A percentile compares a stretch with the other conserved stretches of the same genome.
Evolutionary conservation across 2,113 vertebrate species (phyloP).

Genomic region (Grammomys dolichurus): DNA sequence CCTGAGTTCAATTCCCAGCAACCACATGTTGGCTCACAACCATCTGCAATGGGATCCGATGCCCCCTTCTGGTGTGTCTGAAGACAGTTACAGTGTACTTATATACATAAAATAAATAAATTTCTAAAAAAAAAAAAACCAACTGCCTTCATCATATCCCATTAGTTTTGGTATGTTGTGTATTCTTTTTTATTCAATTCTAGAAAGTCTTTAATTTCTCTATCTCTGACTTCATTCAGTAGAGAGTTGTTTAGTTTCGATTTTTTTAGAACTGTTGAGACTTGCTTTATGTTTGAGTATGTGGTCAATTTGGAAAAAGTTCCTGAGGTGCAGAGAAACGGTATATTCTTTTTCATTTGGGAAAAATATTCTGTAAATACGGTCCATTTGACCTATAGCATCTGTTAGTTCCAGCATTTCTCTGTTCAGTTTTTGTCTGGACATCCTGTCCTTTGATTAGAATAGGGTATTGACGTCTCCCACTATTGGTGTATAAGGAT

Average conservation of each 20-base stretch:
- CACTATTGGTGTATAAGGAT: background rate
- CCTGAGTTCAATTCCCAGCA: no score
- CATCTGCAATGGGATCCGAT: no score
- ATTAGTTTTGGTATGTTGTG: background rate
- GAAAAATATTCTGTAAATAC: background rate
- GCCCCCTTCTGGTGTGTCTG: no score
- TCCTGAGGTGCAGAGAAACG: background rate
- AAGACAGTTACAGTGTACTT: no score
- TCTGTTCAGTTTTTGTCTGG: background rate
- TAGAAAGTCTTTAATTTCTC: no score
- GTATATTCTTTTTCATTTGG: background rate
- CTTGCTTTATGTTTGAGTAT: background rate
- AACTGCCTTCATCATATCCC: background rate
- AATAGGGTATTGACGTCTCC: background rate
- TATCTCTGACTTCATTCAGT: no score
- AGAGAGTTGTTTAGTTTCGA: no score
- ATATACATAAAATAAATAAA: no score
- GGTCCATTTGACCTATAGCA: background rate
- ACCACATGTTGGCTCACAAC: no score
- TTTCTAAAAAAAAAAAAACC: no score
- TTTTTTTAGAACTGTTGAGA: background rate
- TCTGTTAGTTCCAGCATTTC: background rate
- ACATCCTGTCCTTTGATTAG: background rate
- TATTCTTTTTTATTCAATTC: background rate
- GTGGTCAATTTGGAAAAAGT: background rate